These are phyloP conservation scores for Promerops cafer DNA, from an alignment of 2,113 vertebrate genomes.

Conservation along the genomic window DNA sequence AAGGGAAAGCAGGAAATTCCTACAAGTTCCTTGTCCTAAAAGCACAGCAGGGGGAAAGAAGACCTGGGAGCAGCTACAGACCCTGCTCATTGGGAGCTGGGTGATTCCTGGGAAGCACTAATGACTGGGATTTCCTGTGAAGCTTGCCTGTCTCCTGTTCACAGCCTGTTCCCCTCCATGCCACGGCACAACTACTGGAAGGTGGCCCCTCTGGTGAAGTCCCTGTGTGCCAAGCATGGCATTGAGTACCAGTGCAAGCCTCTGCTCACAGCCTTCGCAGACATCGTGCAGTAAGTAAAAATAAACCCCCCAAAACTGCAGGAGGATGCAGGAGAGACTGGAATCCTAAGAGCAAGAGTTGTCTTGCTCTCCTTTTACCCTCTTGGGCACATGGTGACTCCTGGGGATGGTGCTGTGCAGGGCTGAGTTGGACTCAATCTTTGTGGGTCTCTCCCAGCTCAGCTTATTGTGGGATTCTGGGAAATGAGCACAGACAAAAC, in stretches of 20 bases:
- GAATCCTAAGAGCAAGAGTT: not conserved
- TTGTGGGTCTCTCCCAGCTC: not conserved
- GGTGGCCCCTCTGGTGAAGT: slow-evolving; percentile 76
- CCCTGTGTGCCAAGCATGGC: slow-evolving; percentile 73
- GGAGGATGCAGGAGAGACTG: not conserved
- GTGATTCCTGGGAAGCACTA: not conserved
- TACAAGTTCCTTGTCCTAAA: fast-evolving
- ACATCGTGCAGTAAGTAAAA: slow-evolving; percentile 73
- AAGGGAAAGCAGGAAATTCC: not conserved
- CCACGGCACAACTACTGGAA: slow-evolving; percentile 77
- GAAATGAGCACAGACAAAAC: not conserved
- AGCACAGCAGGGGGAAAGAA: not conserved
- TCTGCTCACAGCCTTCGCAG: slow-evolving; percentile 65
- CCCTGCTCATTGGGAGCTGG: not conserved
- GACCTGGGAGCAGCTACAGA: not conserved
- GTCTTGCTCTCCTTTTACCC: not conserved
- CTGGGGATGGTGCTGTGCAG: not conserved
- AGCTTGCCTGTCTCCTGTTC: not conserved
- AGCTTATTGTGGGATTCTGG: not conserved
- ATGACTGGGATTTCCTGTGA: not conserved
- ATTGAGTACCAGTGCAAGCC: slow-evolving; percentile 72
- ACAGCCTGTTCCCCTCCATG: slow-evolving; percentile 74
- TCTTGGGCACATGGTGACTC: not conserved
- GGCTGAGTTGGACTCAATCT: not conserved
- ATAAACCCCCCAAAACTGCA: not conserved